Base-by-base conservation (phyloP, 1,140 invertebrate species). In the Polypedilum pembai region DNA sequence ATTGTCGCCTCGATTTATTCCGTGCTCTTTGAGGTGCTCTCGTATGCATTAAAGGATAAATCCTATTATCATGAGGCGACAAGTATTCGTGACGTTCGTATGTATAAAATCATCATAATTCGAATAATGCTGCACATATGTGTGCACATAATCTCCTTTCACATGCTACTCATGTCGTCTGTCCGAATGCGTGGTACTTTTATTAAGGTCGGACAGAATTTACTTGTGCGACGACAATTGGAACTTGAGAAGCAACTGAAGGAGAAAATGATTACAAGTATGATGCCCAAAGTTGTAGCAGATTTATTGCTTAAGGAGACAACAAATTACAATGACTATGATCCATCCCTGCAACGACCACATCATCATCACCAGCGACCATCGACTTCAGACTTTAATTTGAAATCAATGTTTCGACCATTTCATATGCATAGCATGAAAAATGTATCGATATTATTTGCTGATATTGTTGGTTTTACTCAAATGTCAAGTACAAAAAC, bases 401-500 rank as follows among this genome's bases (percentile, higher is more conserved):
- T 94, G 7, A 88, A 90, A 76, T 92, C 92, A 1, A 83, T 95
- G 17, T 96, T 96, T 80, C 85, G 94, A 74, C 94, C 94, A 2
- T 97, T 97, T 78, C 80, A 82, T 72, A 98, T 98, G 94, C 92
- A 93, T 80, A 90, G 90, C 45, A 97, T 98, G 93, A 90, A 95
- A 75, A 92, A 97, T 81, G 95, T 98, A 20, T 97, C 94, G 81
- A 98, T 99, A 78, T 82, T 98, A n/a, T 99, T 98, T 82, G 96
- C 96, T 40, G 96, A 99, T 81, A 98, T 99, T 79, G 95, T 98
- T 18, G 96, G 96, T 5, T 98, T 99, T 81, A 99, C 96, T 0
- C 92, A 90, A 79, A 98, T 98, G 96, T 94, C 94, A 73, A 96
- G 94, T 66, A 98, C 95, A 76, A 99, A 98, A 85, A 90, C 89